phyloP scores from a whole-genome alignment of 1,140 invertebrate species.

The Nautilus pompilius region DNA sequence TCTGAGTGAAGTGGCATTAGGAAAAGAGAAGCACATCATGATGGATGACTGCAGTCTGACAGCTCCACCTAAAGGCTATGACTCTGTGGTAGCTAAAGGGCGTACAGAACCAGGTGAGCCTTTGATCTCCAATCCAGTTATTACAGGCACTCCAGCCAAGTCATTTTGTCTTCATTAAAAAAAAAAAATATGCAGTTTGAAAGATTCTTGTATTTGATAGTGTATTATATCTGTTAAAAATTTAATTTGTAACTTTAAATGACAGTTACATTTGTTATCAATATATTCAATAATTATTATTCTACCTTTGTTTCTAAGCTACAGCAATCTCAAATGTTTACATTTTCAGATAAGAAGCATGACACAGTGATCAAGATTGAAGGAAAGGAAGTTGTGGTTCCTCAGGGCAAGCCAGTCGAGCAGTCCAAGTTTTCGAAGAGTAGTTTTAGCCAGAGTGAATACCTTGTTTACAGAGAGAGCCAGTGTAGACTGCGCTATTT shows the following conservation, averaged over 20 bases:
- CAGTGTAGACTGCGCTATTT: slow-evolving; percentile 54
- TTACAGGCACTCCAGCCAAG: too few relatives aligned
- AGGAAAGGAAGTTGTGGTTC: slow-evolving; percentile 51
- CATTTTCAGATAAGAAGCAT: slow-evolving; percentile 49
- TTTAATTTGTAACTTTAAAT: slow-evolving; percentile 11
- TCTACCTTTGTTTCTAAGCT: too few relatives aligned
- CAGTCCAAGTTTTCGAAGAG: slow-evolving; percentile 28
- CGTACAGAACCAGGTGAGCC: slow-evolving; percentile 53
- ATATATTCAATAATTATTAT: too few relatives aligned
- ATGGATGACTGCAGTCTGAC: slow-evolving; percentile 42
- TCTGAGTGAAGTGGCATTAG: slow-evolving; percentile 56
- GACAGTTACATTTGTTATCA: too few relatives aligned
- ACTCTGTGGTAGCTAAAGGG: slow-evolving; percentile 56
- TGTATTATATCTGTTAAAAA: too few relatives aligned
- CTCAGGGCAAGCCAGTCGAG: slow-evolving; percentile 49
- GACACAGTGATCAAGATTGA: slow-evolving; percentile 46
- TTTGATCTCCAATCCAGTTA: neutral
- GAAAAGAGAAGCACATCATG: slow-evolving; percentile 53
- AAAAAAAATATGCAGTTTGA: too few relatives aligned
- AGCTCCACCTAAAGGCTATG: slow-evolving; percentile 50
- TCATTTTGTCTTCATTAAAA: too few relatives aligned
- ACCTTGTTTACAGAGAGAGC: slow-evolving; percentile 56
- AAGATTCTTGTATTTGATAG: too few relatives aligned
- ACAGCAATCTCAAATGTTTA: too few relatives aligned
- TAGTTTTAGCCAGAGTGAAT: slow-evolving; percentile 55